Percentiles rank a stretch among this genome's conserved stretches.
phyloP scores from a whole-genome alignment of 2,888 invertebrate species.

The Hypena proboscidalis region DNA sequence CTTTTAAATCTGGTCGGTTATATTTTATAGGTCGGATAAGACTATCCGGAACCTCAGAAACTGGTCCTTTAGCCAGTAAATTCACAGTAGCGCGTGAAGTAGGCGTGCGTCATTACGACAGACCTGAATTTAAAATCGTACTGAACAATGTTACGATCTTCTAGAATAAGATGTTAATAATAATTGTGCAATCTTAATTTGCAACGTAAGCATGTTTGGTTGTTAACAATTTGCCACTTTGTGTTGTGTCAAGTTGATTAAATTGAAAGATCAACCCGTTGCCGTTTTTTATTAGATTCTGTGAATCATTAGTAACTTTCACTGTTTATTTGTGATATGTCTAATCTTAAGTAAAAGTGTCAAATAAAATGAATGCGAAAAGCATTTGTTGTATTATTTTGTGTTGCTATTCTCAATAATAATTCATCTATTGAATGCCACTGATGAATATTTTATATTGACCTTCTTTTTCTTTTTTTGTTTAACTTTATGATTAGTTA shows the following conservation, averaged over 20 bases:
- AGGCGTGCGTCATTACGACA: no score
- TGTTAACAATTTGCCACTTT: constrained; percentile 52
- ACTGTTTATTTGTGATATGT: constrained; percentile 82
- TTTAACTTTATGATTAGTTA: no score
- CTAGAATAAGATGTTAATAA: constrained; percentile 31
- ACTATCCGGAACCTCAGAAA: no score
- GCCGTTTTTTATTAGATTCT: constrained; percentile 74
- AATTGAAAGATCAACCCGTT: constrained; percentile 59
- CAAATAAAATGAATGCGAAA: constrained; percentile 60
- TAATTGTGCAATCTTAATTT: constrained; percentile 39
- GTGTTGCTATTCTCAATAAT: no score
- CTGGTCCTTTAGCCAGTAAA: no score
- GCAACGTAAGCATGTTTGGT: constrained; percentile 50
- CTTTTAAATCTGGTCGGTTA: no score
- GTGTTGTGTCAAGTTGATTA: constrained; percentile 52
- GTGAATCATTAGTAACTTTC: constrained; percentile 79
- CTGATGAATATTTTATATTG: no score
- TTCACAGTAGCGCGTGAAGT: no score
- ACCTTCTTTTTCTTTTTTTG: no score
- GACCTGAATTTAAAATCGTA: constrained; percentile 35
- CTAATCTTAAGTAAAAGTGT: constrained; percentile 72
- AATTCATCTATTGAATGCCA: no score
- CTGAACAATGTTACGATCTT: constrained; percentile 38
- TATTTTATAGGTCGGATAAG: no score
- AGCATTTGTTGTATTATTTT: constrained; percentile 34